Conservation (phyloP, 2,797 vertebrate genomes). For the Spheniscus humboldti region DNA sequence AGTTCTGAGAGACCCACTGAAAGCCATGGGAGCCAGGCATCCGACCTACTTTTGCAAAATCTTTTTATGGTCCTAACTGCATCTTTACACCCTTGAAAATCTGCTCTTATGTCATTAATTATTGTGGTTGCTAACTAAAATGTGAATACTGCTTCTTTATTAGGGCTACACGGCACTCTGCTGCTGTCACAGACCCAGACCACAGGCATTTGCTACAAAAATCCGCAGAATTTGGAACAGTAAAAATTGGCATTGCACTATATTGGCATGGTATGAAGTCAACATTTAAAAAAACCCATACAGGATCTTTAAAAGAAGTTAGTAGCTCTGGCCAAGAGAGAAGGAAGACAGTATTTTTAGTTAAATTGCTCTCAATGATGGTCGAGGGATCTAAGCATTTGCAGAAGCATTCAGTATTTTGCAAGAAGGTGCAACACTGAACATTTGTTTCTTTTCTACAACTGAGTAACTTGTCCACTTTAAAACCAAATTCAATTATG, state of each 20-base stretch:
- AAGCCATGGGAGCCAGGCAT: not conserved
- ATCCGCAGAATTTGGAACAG: not conserved
- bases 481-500: not conserved
- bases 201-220: not conserved
- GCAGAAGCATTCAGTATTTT: not conserved
- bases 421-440: not conserved
- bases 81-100: not conserved
- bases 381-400: not conserved
- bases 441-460: not conserved
- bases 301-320: not conserved
- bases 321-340: not conserved
- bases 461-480: not conserved
- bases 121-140: not conserved
- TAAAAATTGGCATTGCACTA: not conserved
- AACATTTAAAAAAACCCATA: not conserved
- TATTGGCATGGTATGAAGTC: not conserved
- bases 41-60: not conserved
- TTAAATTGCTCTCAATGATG: not conserved
- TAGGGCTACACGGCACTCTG: too few relatives aligned
- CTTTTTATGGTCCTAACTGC: not conserved
- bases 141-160: not conserved
- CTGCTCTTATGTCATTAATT: not conserved
- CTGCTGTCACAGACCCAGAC: not conserved
- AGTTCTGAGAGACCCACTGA: not conserved
- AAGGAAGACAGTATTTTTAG: not conserved